Conservation (phyloP, 1,140 invertebrate genomes). For the Hyphantria cunea region DNA sequence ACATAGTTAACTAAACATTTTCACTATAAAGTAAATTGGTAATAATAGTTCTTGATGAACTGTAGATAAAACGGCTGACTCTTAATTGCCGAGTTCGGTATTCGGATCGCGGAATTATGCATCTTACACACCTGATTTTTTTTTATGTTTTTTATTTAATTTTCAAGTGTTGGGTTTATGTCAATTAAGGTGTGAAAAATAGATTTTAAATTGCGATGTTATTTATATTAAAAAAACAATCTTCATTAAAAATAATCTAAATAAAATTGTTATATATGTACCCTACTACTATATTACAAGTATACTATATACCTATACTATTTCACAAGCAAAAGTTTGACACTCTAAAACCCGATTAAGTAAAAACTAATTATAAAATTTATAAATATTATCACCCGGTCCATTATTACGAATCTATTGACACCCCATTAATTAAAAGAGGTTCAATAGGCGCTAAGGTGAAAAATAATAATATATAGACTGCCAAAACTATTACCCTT, state of each 20-base stretch:
- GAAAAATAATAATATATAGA: no score
- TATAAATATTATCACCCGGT: no score
- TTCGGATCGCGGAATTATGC: constrained; percentile 2
- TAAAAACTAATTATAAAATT: no score
- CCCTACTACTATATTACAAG: no score
- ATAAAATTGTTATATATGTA: no score
- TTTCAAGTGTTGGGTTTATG: not conserved
- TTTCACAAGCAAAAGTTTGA: no score
- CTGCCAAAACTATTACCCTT: no score
- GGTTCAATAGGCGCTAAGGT: no score
- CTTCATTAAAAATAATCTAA: not conserved
- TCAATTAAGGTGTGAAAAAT: not conserved
- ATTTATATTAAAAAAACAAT: not conserved
- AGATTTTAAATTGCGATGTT: not conserved
- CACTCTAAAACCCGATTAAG: no score
- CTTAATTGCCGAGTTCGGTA: not conserved
- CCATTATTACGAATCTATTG: no score
- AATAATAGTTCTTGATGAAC: not conserved
- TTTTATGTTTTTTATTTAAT: not conserved
- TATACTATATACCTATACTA: no score
- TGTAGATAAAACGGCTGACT: constrained; percentile 1
- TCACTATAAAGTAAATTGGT: not conserved
- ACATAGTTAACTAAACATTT: not conserved
- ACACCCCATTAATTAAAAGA: no score
- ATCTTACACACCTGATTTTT: not conserved